Evolutionary conservation across 2,888 invertebrate genomes (phyloP), one percentile per base, ranked within the genome.

Genomic region (Siphonodentalium dalli): DNA sequence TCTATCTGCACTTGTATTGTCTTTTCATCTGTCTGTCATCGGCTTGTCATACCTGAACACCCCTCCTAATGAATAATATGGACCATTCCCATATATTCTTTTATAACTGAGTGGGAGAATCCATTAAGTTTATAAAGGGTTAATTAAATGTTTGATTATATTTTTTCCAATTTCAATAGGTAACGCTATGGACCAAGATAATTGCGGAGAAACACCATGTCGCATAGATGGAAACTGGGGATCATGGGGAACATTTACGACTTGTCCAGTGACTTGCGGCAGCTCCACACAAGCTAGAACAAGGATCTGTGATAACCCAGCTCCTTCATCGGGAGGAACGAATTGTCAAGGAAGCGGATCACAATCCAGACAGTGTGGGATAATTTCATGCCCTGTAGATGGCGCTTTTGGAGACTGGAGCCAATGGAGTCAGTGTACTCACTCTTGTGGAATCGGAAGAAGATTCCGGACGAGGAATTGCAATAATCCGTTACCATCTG

Each of bases 241-340:
- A 20, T 18, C 47, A 1, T 61, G 61, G 45, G 26, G 9, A 4
- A 15, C 28, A 4, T 60, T 49, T 54, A 49, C 54, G 0, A 18
- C 39, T 9, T 61, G 63, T 29, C 43, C 58, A 31, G 42, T 40
- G 20, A 42, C 60, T 1, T 61, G 63, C 33, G 49, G 49, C 28
- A 41, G 49, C 18, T 61, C 59, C 1, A 40, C 34, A 7, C 23
- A 31, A 11, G 43, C 44, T 9, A 45, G 61, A 15, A 41, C 49
- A 8, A 33, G 62, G 15, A 23, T 37, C 8, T 65, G 65, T 51
- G 41, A 60, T 37, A 51, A 54, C 34, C 65, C 65, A 4, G 40
- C 56, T 13, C 65, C 65, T 4, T 39, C 51, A 2, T 35, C 49
- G 21, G 62, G 58, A 24, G 65, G 65, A 33, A 43, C 42, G 9